These are phyloP conservation scores for Onychomys torridus DNA, from an alignment of 2,797 vertebrate species.

Conservation along the genomic window DNA sequence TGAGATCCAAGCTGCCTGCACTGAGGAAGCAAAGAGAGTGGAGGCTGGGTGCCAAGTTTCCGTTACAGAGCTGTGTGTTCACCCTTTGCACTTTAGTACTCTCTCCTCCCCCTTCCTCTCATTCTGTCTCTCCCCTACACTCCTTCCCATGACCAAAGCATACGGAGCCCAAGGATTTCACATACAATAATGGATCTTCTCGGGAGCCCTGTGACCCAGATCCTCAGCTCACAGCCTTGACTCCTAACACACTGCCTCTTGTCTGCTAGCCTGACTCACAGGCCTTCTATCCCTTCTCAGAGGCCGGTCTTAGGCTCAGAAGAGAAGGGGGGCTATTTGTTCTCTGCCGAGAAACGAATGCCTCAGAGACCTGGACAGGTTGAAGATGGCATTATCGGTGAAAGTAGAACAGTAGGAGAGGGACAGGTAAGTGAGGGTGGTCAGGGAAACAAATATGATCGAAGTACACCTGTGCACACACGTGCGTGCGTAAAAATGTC, in stretches of 20 bases:
- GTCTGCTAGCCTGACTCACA: neutral
- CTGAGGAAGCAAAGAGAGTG: slow-evolving; percentile 61
- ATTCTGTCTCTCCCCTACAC: neutral
- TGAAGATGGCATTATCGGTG: neutral
- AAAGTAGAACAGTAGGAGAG: neutral
- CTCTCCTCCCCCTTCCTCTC: neutral
- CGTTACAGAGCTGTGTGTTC: slow-evolving; percentile 72
- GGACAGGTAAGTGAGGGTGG: neutral
- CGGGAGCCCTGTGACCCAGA: neutral
- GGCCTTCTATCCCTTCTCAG: neutral
- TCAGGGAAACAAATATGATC: neutral
- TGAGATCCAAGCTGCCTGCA: slow-evolving; percentile 25
- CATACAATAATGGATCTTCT: slow-evolving; percentile 22
- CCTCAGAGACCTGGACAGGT: neutral
- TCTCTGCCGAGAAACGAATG: neutral
- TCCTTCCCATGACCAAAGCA: neutral
- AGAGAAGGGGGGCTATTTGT: neutral
- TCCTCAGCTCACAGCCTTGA: neutral
- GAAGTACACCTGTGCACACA: neutral
- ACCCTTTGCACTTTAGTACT: slow-evolving; percentile 3
- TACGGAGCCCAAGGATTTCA: slow-evolving; percentile 3
- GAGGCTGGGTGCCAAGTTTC: slow-evolving; percentile 72
- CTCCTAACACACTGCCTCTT: neutral
- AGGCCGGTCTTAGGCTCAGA: neutral
- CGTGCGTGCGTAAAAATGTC: neutral